Conservation (phyloP, 2,113 vertebrate genomes). For the Mesocricetus auratus region DNA sequence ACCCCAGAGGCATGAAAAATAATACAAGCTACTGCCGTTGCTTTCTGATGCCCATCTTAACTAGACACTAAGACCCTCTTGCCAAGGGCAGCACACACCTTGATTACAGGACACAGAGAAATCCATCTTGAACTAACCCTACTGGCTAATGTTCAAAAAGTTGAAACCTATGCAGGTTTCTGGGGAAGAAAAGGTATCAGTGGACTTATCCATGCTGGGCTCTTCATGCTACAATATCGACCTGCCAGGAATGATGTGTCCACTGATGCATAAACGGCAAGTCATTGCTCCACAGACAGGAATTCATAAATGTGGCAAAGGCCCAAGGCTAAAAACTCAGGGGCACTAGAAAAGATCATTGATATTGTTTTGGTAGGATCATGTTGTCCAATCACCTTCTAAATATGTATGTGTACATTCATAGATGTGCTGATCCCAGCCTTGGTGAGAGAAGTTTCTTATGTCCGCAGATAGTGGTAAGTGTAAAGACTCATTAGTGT, state of each 20-base stretch:
- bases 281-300: no score
- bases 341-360: no score
- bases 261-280: not conserved
- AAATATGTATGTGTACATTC: not conserved
- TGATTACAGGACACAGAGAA: not conserved
- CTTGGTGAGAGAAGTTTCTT: not conserved
- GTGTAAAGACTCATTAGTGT: not conserved
- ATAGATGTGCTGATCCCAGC: not conserved
- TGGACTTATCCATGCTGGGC: not conserved
- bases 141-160: not conserved
- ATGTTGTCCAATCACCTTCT: not conserved
- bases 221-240: not conserved
- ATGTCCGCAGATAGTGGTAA: not conserved
- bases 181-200: not conserved
- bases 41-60: no score
- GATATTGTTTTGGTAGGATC: not conserved
- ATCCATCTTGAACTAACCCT: not conserved
- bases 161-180: not conserved
- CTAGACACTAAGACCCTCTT: not conserved
- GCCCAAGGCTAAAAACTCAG: not conserved
- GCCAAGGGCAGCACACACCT: not conserved
- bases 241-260: not conserved
- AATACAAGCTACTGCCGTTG: not conserved
- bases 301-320: not conserved
- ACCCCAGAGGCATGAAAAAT: not conserved